A percentile compares a stretch with the other conserved stretches of the same genome.
These are phyloP conservation scores for Phrynocephalus guinanensis DNA, from an alignment of 2,797 vertebrate genomes.

Conservation along the genomic window DNA sequence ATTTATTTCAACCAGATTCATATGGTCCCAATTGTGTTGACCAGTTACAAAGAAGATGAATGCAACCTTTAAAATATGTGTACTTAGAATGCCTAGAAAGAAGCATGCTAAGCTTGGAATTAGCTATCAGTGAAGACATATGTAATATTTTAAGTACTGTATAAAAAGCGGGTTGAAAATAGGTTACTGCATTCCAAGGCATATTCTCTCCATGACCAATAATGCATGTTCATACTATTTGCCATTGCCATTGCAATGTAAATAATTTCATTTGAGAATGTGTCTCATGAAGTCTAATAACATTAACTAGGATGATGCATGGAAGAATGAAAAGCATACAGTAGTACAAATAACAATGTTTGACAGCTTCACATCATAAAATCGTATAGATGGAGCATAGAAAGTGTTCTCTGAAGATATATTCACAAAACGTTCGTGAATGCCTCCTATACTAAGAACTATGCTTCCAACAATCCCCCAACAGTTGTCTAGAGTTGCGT, in stretches of 20 bases:
- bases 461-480: not conserved
- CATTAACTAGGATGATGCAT: not conserved
- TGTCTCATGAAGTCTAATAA: not conserved
- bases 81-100: not conserved
- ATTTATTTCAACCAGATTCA: not conserved
- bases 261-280: not conserved
- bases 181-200: not conserved
- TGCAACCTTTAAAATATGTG: not conserved
- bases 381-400: not conserved
- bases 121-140: not conserved
- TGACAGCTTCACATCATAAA: not conserved
- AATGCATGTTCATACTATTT: not conserved
- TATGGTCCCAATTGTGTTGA: slow-evolving; percentile 18
- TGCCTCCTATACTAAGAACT: not conserved
- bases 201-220: not conserved
- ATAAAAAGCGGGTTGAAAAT: not conserved
- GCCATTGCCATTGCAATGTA: not conserved
- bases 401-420: not conserved
- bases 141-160: not conserved
- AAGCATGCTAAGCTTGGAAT: not conserved
- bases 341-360: not conserved
- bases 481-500: not conserved
- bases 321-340: not conserved
- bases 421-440: not conserved
- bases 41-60: not conserved